Evolutionary conservation across 2,888 invertebrate species (phyloP), one percentile per base, ranked within the genome.

Genomic region (Acanthopleura granulata): DNA sequence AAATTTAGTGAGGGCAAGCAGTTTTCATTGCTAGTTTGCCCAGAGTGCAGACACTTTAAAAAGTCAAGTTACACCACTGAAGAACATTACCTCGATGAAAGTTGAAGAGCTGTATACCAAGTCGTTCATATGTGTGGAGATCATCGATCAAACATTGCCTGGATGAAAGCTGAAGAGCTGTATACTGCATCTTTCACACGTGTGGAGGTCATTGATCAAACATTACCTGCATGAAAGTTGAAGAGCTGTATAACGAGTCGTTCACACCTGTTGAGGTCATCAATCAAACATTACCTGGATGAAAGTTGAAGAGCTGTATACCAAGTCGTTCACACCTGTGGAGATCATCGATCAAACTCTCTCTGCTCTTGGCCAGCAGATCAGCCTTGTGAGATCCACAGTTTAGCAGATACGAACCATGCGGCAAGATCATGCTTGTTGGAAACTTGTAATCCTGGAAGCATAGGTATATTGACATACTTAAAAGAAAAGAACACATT

Each of bases 131-230:
- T 9, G 4, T 40, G 3, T 3, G 3, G 40, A 6, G 4, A 6
- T 6, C 4, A 40, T 40, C 9, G 3, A 40, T 40, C 9, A 40
- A 40, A 40, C 40, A 40, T 40, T 73, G 87, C 91, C 92, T 71
- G 92, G 92, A 81, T 92, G 92, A 78, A 92, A 91, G 81, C 92
- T 92, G 83, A 89, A 92, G 76, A 90, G 82, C 12, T 82, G 81
- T 9, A 92, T 86, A 3, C 91, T 91, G 3, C 92, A 86, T 62
- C 83, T 84, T 78, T 92, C 91, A 81, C 91, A 91, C 30, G 91
- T 81, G 78, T 86, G 83, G 22, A 92, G 85, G 76, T 92, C 92
- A 79, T 92, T 91, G 22, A 91, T 77, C 72, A 92, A n/a, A n/a
- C n/a, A n/a, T n/a, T n/a, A n/a, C n/a, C n/a, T n/a, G n/a, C n/a